These are phyloP conservation scores for Dufourea novaeangliae DNA, from an alignment of 1,140 invertebrate species.

Conservation along the genomic window DNA sequence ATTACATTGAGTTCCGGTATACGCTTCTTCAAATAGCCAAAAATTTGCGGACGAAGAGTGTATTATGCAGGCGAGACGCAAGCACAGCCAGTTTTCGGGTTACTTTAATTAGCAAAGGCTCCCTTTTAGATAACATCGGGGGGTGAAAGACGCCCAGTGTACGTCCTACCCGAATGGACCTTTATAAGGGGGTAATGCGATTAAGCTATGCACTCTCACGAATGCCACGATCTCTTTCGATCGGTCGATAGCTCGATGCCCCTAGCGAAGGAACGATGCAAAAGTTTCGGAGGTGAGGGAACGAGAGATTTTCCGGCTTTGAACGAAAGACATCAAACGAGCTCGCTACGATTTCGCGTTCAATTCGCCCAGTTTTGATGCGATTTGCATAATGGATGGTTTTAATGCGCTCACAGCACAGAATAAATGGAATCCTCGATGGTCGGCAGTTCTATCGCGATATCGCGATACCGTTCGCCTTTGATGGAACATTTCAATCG, in stretches of 20 bases:
- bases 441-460: neutral
- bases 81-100: constrained; percentile 38
- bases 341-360: neutral
- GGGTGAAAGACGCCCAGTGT: neutral
- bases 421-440: neutral
- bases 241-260: constrained; percentile 15
- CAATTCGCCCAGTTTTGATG: neutral
- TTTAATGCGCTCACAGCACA: neutral
- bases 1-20: neutral
- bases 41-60: neutral
- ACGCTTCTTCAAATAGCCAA: neutral
- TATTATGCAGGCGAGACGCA: neutral
- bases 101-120: constrained; percentile 58
- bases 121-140: constrained; percentile 46
- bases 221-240: constrained; percentile 39
- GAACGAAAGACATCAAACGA: neutral
- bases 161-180: constrained; percentile 13
- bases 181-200: constrained; percentile 47
- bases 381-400: neutral
- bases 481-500: neutral
- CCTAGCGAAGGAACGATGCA: neutral
- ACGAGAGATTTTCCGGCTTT: neutral
- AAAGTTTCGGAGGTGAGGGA: neutral
- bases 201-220: constrained; percentile 58
- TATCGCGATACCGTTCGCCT: neutral